Percentiles rank a stretch among this genome's conserved stretches.
Evolutionary conservation across 2,888 invertebrate genomes (phyloP).

Genomic region (Melangyna quadrimaculata): DNA sequence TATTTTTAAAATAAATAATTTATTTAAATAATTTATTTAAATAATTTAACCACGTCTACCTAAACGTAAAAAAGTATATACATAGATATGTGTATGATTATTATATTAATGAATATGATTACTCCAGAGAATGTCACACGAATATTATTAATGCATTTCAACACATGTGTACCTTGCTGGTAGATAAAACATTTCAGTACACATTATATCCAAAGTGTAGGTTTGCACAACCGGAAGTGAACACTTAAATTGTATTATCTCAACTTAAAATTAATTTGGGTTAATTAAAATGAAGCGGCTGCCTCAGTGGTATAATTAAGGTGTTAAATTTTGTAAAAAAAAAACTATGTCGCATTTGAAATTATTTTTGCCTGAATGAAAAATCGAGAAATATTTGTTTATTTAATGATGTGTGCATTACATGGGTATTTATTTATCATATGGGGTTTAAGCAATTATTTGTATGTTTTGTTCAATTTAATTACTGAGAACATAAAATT

Average conservation of each 20-base stretch:
- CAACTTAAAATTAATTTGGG: slow-evolving; percentile 38
- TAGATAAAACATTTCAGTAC: not conserved
- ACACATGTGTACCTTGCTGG: slow-evolving; percentile 3
- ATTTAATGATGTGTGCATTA: slow-evolving; percentile 8
- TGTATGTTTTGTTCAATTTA: slow-evolving; percentile 14
- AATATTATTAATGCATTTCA: slow-evolving; percentile 22
- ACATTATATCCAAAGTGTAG: not conserved
- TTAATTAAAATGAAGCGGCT: slow-evolving; percentile 41
- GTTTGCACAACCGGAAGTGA: not conserved
- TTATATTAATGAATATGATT: slow-evolving; percentile 15
- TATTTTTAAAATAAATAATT: not conserved
- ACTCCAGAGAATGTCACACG: slow-evolving; percentile 4
- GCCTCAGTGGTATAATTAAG: not conserved
- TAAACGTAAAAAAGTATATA: not conserved
- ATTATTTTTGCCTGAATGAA: not conserved
- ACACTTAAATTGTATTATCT: slow-evolving; percentile 35
- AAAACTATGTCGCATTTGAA: not conserved
- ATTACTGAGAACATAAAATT: not conserved
- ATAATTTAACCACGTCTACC: not conserved
- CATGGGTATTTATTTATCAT: slow-evolving; percentile 3
- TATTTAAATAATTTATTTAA: not conserved
- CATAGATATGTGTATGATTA: slow-evolving; percentile 2
- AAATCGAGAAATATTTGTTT: not conserved
- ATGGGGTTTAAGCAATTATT: slow-evolving; percentile 7
- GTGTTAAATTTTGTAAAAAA: not conserved